Evolutionary conservation across 2,888 invertebrate genomes (phyloP), one percentile per base, ranked within the genome.

Genomic region (Falcaria lacertinaria): DNA sequence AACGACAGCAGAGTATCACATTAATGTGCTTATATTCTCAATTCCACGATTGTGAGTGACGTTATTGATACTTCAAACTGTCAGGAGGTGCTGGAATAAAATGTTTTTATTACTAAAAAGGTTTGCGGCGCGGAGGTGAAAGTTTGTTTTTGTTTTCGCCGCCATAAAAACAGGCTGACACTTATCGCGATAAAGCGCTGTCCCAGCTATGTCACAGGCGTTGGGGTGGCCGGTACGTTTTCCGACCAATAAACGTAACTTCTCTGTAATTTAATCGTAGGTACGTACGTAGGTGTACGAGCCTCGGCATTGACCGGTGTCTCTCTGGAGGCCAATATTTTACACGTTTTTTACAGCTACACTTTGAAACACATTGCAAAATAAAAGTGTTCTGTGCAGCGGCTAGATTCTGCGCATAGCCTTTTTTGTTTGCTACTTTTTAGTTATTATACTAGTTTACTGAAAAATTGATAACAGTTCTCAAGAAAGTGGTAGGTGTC

Each of bases 131-230:
- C 68, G 60, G 65, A 78, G 80, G 80, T 79, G 76, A 81, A 78
- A 82, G 77, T 79, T 84, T 76, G 69, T 76, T 73, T 80, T 83
- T 82, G 78, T 80, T 74, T 71, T 69, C 68, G 67, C 56, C 64
- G 69, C 70, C 66, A 74, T 80, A 80, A 82, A 84, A 83, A 73
- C 57, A 58, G 65, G 68, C 69, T 77, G 83, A 81, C 86, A 82
- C 72, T 79, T 80, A 75, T 72, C 68, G 74, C 75, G 83, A 85
- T 85, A 85, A 84, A 81, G 65, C 64, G 67, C 71, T 76, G 81
- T 77, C 79, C 74, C 60, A 64, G 69, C 65, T 69, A 76, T 70
- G 72, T 73, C 74, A 70, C 64, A 52, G 45, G 44, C 60, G 63
- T n/a, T 14, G 14, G 37, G 62, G 54, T 54, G 60, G 57, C 45